These are phyloP conservation scores for Amphiprion percula DNA, from an alignment of 2,113 vertebrate genomes.

Conservation along the genomic window DNA sequence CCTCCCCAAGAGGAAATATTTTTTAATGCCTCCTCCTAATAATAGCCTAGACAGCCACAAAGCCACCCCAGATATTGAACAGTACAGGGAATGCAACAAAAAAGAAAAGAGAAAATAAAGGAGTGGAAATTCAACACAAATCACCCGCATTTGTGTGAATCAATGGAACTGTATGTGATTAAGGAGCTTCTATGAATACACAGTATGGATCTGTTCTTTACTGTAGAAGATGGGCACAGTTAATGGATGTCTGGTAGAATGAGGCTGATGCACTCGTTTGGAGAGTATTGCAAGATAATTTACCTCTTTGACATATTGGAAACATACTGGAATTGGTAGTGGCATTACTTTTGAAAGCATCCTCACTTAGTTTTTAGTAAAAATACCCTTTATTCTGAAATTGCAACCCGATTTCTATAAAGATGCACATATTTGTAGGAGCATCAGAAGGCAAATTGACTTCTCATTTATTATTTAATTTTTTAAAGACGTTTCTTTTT, in stretches of 20 bases:
- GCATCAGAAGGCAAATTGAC: too few relatives aligned
- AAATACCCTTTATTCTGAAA: too few relatives aligned
- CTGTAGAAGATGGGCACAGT: not conserved
- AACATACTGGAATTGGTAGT: too few relatives aligned
- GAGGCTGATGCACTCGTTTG: not conserved
- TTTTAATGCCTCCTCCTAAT: too few relatives aligned
- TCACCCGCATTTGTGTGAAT: constrained; percentile 4
- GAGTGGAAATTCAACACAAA: constrained; percentile 1
- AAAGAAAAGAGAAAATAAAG: not conserved
- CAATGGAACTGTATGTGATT: not conserved
- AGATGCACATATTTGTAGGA: too few relatives aligned
- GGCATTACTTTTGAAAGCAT: too few relatives aligned
- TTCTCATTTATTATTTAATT: too few relatives aligned
- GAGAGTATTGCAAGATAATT: not conserved
- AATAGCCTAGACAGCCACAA: not conserved
- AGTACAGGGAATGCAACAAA: not conserved
- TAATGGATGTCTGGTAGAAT: not conserved
- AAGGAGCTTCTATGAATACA: not conserved
- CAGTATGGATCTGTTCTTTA: not conserved
- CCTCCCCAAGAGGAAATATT: too few relatives aligned
- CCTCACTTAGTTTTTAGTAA: too few relatives aligned
- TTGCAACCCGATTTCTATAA: too few relatives aligned
- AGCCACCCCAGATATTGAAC: not conserved
- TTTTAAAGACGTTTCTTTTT: too few relatives aligned
- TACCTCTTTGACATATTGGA: too few relatives aligned